Percentiles rank a stretch among this genome's conserved stretches.
Evolutionary conservation across 2,797 vertebrate species (phyloP).

Genomic region (Pampus argenteus): DNA sequence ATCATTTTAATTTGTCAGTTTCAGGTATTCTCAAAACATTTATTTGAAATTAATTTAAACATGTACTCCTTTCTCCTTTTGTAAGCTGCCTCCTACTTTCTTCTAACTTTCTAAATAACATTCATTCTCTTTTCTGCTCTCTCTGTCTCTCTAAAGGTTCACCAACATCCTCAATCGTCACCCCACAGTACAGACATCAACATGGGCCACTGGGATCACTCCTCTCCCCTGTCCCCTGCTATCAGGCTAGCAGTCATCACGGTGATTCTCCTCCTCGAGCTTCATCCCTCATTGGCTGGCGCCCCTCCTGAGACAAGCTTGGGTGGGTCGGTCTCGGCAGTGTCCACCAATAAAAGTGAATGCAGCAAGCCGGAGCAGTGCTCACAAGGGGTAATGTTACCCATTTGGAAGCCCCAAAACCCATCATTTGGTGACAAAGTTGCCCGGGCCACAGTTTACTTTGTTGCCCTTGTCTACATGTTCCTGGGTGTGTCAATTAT

Average conservation of each 20-base stretch:
- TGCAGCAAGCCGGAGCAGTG: slow-evolving; percentile 90
- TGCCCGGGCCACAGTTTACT: slow-evolving; percentile 96
- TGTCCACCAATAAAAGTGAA: slow-evolving; percentile 77
- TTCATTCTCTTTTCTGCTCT: slow-evolving; percentile 14
- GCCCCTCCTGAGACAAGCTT: slow-evolving; percentile 71
- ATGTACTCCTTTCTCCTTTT: no score
- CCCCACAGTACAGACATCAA: slow-evolving; percentile 49
- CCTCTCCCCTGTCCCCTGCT: slow-evolving; percentile 76
- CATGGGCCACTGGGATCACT: slow-evolving; percentile 84
- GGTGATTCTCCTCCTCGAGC: slow-evolving; percentile 83
- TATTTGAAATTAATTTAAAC: no score
- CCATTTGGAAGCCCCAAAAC: slow-evolving; percentile 95
- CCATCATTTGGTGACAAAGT: slow-evolving; percentile 98
- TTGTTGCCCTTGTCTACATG: slow-evolving; percentile 98
- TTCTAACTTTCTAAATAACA: not conserved
- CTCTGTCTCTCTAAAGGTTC: slow-evolving; percentile 62
- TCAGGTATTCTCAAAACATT: no score
- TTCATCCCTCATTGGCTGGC: slow-evolving; percentile 79
- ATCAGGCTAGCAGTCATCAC: slow-evolving; percentile 83
- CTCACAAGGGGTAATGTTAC: slow-evolving; percentile 90
- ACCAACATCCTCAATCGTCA: slow-evolving; percentile 25
- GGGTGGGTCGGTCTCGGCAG: slow-evolving; percentile 79
- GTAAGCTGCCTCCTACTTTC: no score
- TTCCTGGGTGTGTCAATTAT: slow-evolving; percentile 98
- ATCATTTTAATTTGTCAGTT: not conserved